phyloP scores from a whole-genome alignment of 2,888 invertebrate species.

The Endotricha flammealis region DNA sequence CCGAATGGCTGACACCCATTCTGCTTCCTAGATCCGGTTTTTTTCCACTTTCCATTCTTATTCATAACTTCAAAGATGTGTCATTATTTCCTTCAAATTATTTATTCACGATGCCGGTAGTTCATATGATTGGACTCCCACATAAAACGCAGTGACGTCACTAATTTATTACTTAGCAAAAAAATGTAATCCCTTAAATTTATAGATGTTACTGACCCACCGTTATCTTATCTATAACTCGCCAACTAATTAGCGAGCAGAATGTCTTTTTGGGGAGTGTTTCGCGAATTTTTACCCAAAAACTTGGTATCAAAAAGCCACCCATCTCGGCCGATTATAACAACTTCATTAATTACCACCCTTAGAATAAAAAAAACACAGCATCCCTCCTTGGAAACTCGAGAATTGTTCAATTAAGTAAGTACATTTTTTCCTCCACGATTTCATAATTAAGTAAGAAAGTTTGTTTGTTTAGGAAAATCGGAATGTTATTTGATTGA shows the following conservation, averaged over 20 bases:
- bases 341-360: constrained; percentile 14
- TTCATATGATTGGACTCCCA: too few relatives aligned
- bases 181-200: too few relatives aligned
- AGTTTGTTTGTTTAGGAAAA: constrained; percentile 4
- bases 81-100: too few relatives aligned
- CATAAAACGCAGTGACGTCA: too few relatives aligned
- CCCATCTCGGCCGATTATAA: constrained; percentile 8
- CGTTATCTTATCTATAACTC: background rate
- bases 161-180: too few relatives aligned
- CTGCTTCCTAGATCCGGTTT: too few relatives aligned
- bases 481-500: constrained; percentile 2
- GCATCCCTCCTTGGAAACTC: constrained; percentile 14
- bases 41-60: too few relatives aligned
- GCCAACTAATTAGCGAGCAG: constrained; percentile 3
- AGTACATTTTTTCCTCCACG: constrained; percentile 16
- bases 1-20: too few relatives aligned
- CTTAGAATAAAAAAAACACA: constrained; percentile 11
- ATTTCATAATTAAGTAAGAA: constrained; percentile 18
- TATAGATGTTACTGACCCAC: constrained; percentile 2
- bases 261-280: background rate
- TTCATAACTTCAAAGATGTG: too few relatives aligned
- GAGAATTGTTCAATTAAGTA: constrained; percentile 24
- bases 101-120: too few relatives aligned
- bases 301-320: background rate
- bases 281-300: background rate